Conservation (phyloP, 2,797 vertebrate genomes). For the Epinephelus malabaricus region DNA sequence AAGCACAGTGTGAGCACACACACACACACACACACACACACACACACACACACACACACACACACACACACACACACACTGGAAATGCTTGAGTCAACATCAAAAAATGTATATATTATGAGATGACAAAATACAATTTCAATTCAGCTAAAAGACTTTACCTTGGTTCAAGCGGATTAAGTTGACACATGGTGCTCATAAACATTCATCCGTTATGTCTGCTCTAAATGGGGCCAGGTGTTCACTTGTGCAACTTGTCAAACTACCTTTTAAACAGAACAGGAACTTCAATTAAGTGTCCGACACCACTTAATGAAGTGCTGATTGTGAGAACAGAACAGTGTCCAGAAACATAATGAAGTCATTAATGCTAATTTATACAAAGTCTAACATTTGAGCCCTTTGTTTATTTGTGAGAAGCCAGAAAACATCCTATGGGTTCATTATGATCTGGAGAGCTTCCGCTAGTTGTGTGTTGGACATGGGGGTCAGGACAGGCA, state of each 20-base stretch:
- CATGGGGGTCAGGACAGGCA: conserved; percentile 74
- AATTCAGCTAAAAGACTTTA: conserved; percentile 35
- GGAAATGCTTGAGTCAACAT: not conserved
- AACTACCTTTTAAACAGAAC: conserved; percentile 77
- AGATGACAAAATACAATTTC: conserved; percentile 14
- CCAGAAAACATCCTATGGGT: conserved; percentile 81
- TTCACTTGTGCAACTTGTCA: conserved; percentile 74
- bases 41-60: conserved; percentile 8
- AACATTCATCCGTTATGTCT: conserved; percentile 65
- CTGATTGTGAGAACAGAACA: conserved; percentile 74
- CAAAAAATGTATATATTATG: conserved; percentile 11
- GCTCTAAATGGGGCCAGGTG: conserved; percentile 64
- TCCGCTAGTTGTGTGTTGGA: conserved; percentile 71
- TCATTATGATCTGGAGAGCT: conserved; percentile 77
- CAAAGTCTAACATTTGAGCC: conserved; percentile 83
- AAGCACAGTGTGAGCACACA: conserved; percentile 2
- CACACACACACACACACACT: not conserved
- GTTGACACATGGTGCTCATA: conserved; percentile 60
- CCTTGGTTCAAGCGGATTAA: conserved; percentile 31
- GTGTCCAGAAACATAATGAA: conserved; percentile 81
- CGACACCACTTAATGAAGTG: conserved; percentile 81
- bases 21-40: not conserved
- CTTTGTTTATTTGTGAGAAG: conserved; percentile 83
- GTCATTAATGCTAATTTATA: conserved; percentile 86
- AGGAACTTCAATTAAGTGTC: conserved; percentile 83